A percentile compares a stretch with the other conserved stretches of the same genome.
Evolutionary conservation across 2,113 vertebrate genomes (phyloP).

Genomic region (Centropus unirufus): DNA sequence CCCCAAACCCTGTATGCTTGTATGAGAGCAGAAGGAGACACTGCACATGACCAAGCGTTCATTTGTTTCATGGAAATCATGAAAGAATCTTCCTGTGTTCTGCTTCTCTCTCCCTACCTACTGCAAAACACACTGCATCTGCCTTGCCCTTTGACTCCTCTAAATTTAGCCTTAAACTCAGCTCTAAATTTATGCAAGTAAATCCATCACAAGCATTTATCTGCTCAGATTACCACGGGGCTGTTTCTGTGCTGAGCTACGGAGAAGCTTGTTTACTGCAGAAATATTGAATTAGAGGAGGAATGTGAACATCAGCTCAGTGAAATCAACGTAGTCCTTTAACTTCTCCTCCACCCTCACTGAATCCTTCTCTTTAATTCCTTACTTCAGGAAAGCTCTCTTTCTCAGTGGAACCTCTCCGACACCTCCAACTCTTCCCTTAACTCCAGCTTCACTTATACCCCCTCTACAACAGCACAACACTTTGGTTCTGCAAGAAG

Average conservation of each 20-base stretch:
- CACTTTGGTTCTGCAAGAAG: neutral
- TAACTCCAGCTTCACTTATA: neutral
- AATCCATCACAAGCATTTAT: neutral
- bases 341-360: neutral
- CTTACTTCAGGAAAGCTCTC: neutral
- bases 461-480: neutral
- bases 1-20: neutral
- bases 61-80: neutral
- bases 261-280: neutral
- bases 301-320: neutral
- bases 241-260: neutral
- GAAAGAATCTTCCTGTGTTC: neutral
- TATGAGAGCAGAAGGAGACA: neutral
- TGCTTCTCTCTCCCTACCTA: neutral
- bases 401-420: neutral
- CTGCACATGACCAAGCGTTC: neutral
- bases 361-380: neutral
- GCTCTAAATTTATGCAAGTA: neutral
- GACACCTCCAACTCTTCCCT: neutral
- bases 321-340: neutral
- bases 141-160: neutral
- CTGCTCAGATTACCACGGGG: neutral
- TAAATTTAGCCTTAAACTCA: conserved; percentile 25
- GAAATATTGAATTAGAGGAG: neutral
- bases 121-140: neutral